Base-by-base conservation (phyloP, 2,113 vertebrate genomes). In the Aspidoscelis tigris region DNA sequence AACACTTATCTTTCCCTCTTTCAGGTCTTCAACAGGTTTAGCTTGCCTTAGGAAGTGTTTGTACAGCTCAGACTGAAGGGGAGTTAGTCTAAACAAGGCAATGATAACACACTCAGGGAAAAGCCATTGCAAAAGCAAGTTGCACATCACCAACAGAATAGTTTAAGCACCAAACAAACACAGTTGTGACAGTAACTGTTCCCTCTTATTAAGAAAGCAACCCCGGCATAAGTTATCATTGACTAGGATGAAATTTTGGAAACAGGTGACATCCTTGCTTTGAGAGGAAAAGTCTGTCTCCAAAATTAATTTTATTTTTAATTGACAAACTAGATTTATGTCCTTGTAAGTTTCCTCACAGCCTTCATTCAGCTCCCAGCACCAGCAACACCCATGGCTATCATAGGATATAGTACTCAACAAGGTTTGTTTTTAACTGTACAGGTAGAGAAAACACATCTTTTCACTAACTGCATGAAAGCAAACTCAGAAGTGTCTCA, bases 21-120 rank as follows among this genome's bases (percentile, higher is more conserved):
- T 94, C 79, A 99, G 87, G 21, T 96, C 96, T 91, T 99, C 97
- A 26, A 95, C 93, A 5, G 98, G 98, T 84, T 98, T 99, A 77
- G 97, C 97, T 94, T 99, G 98, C 76, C 91, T 96, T 87, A 99
- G 89, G 92, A 99, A 99, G 79, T 91, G 96, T 89, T 97, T 97
- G 81, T 99, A 99, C 79, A 99, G 95, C 86, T 97, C 97, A 39
- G 91, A 92, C 92, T 99, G 99, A 90, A 99, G 94, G 41, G 97
- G 93, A 58, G 98, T 99, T 84, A 99, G 86, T 88, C 99, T 99
- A 94, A 89, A 71, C 20, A 20, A 39, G 47, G 53, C 22, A 80
- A 11, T 43, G 5, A 43, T 84, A 7, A 58, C 58, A 26, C 39
- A 24, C 39, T n/a, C 22, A 77, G 41, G 11, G 66, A 2, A 14